Base-by-base conservation (phyloP, 2,113 vertebrate genomes). In the Vulpes ferrilata region DNA sequence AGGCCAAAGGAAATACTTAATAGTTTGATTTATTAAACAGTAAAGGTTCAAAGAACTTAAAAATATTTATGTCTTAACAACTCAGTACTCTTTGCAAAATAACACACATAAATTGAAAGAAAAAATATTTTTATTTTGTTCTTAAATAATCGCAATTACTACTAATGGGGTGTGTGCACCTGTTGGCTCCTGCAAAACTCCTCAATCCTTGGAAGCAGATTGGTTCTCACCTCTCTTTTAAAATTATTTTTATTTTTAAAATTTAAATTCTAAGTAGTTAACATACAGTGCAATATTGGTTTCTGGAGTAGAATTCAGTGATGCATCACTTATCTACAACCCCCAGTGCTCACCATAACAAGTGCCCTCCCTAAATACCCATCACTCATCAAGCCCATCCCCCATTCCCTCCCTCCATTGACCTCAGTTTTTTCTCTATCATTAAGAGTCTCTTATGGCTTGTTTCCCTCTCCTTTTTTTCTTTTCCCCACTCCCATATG, bases 11-110 rank as follows among this genome's bases (percentile, higher is more conserved):
- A 83, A 79, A 67, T 51, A 92, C 5, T 62, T 57, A 35, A 15
- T 38, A 86, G 32, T 76, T 90, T 93, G 8, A 55, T n/a, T 76
- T 95, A 67, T 67, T 93, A 95, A 67, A 59, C 60, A 43, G 59
- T 43, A 35, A 95, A 15, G 15, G 3, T 74, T 59, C 51, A 88
- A 62, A 91, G 51, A 48, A 23, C 13, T 87, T 82, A 69, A 20
- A 38, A 4, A 43, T 90, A 82, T n/a, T 85, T 78, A 87, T 57
- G 43, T 92, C 20, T 90, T 76, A 90, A 86, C 32, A 82, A 69
- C 32, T 91, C 69, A 55, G 27, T 78, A 67, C 16, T 23, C 22
- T 92, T 93, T 93, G 25, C 51, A 96, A 74, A 38, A n/a, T 25
- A 65, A 69, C 12, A 60, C 16, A 59, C 32, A 48, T 30, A 94